Evolutionary conservation across 2,113 vertebrate genomes (phyloP).

Genomic region (Hyla sarda): DNA sequence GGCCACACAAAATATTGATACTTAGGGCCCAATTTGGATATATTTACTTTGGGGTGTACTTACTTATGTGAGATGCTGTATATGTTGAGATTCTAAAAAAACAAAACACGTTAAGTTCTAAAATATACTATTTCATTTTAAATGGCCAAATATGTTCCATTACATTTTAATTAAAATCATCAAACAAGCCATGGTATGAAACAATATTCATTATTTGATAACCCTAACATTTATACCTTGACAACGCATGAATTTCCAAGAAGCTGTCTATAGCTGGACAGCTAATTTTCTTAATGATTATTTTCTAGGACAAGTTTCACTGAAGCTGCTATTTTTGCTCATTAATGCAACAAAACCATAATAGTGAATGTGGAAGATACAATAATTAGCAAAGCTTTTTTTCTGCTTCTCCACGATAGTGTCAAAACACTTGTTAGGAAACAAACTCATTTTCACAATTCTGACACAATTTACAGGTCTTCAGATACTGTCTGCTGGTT

Average conservation of each 20-base stretch:
- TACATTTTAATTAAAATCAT: neutral
- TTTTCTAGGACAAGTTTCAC: conserved; percentile 66
- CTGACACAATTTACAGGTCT: conserved; percentile 76
- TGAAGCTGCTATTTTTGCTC: conserved; percentile 72
- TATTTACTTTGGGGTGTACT: no score
- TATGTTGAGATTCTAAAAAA: no score
- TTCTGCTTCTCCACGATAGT: conserved; percentile 78
- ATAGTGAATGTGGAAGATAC: conserved; percentile 69
- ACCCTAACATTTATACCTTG: neutral
- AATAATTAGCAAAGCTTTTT: conserved; percentile 78
- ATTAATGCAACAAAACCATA: conserved; percentile 76
- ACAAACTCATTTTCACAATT: conserved; percentile 79
- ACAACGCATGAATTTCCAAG: neutral
- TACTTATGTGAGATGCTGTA: no score
- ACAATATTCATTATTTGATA: neutral
- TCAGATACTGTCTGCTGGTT: conserved; percentile 76
- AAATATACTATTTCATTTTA: no score
- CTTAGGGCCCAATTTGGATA: no score
- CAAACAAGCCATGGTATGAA: neutral
- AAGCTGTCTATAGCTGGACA: conserved; percentile 68
- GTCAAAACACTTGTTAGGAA: conserved; percentile 79
- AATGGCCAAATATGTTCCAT: neutral
- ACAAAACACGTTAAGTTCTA: no score
- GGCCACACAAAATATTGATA: no score
- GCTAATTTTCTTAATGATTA: conserved; percentile 76